Evolutionary conservation across 53 echinoderm and acorn worm species (phyloP), one percentile per base, ranked within the genome.

Genomic region (Echinometra lucunter): DNA sequence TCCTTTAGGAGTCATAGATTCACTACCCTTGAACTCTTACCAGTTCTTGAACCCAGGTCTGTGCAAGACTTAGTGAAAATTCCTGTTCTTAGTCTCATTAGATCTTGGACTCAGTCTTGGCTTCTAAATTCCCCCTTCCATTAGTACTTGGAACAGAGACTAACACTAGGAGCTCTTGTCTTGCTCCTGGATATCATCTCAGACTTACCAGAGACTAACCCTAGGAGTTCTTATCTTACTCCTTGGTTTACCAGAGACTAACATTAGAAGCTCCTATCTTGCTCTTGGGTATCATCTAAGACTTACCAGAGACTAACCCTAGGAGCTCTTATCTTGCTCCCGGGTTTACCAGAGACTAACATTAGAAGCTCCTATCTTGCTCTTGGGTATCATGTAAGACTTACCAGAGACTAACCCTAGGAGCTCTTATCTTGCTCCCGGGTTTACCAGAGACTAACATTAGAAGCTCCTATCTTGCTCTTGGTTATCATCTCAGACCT

Each of bases 161-260:
- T n/a, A n/a, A n/a, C n/a, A n/a, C n/a, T n/a, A n/a, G n/a, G n/a
- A n/a, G n/a, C n/a, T 63, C 21, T 12, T 63, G 16, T 63, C 10
- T 63, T 63, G 56, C 7, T 82, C 45, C 45, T 37, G 21, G 45
- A 89, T 37, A 44, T 44, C 1, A 25, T 85, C 49, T 53, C 37
- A 58, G 45, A 89, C 72, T 66, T 89, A 89, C 89, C 97, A 96
- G 96, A 83, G 17, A 99, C 87, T 95, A 98, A 98, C 75, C 98
- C 99, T 98, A 95, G 78, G 96, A 99, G 37, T 97, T 94, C 42
- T 97, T 92, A 89, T 99, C 99, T 4, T 98, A 98, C 0, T 98
- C n/a, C n/a, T n/a, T n/a, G n/a, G 95, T 15, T 97, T 91, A 1
- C 96, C 95, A 66, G 97, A 97, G 6, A 95, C 90, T 27, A 97